A percentile compares a stretch with the other conserved stretches of the same genome.
Conservation (phyloP, 35 echinoderm and acorn worm genomes). For the Amphiura filiformis region DNA sequence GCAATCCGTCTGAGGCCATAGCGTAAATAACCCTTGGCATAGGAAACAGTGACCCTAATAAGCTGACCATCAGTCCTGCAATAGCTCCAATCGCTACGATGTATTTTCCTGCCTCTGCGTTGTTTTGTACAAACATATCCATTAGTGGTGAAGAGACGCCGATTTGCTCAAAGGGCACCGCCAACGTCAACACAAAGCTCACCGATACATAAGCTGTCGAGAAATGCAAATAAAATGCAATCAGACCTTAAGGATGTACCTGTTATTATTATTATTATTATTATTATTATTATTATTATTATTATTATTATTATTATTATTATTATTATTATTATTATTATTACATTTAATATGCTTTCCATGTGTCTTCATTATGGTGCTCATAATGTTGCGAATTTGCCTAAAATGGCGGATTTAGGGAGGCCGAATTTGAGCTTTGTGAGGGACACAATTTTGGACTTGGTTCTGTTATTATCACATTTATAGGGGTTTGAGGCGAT, state of each 20-base stretch:
- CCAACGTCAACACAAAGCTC: conserved; percentile 83
- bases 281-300: background rate
- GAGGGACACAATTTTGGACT: no score
- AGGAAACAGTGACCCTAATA: conserved; percentile 89
- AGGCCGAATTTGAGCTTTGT: no score
- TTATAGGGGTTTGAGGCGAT: no score
- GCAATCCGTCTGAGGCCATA: conserved; percentile 88
- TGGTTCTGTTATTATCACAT: no score
- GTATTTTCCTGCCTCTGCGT: conserved; percentile 75
- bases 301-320: no score
- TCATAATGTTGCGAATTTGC: no score
- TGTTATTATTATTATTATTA: background rate
- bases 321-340: background rate
- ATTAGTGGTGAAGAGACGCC: conserved; percentile 75
- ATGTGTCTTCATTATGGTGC: no score
- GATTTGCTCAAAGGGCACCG: conserved; percentile 75
- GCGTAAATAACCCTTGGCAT: conserved; percentile 97
- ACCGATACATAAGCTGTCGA: conserved; percentile 80
- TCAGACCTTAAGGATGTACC: background rate
- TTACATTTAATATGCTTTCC: no score
- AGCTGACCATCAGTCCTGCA: conserved; percentile 77
- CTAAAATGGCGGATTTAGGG: no score
- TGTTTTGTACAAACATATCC: conserved; percentile 97
- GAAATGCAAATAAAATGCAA: no score
- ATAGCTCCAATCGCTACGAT: conserved; percentile 79